Base-by-base conservation (phyloP, 2,888 invertebrate genomes). In the Syrphus vitripennis region DNA sequence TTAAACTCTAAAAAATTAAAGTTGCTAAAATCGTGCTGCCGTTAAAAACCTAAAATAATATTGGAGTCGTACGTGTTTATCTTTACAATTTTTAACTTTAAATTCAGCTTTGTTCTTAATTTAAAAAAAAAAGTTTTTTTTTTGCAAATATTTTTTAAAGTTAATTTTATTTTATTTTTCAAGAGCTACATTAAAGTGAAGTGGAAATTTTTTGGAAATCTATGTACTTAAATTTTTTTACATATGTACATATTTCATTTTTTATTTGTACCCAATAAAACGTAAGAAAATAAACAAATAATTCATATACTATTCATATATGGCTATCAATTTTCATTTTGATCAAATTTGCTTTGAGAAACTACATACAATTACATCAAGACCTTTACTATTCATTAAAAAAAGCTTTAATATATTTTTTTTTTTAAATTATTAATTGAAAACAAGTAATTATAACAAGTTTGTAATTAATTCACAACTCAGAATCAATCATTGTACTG, bases 91-190 rank as follows among this genome's bases (percentile, higher is more conserved):
- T n/a, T n/a, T n/a, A n/a, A n/a, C n/a, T n/a, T n/a, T n/a, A 48
- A 12, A 4, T 21, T 19, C 4, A 21, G 4, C 42, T 2, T 12
- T 19, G 10, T 12, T 19, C 1, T 10, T 14, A 24, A 50, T 21
- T 21, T 10, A 14, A 26, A 50, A 45, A 0, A 14, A 5, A 45
- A 0, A 14, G 2, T 9, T 24, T 53, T 53, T 1, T 53, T 53
- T 55, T n/a, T n/a, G n/a, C n/a, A 1, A 55, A 29, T 16, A 55
- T 29, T 9, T 16, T 10, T 31, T 16, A 55, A n/a, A n/a, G n/a
- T 29, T 31, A 10, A n/a, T 26, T 61, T 61, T 40, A 16, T 42
- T 61, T 61, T 61, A 40, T 61, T 40, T 61, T 61, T 61, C 19
- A 61, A 61, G 40, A 61, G 26, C 61, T 26, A 40, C 61, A 9